Base-by-base conservation (phyloP, 92 coral and sea anemone genomes). In the Meandrina meandrites region DNA sequence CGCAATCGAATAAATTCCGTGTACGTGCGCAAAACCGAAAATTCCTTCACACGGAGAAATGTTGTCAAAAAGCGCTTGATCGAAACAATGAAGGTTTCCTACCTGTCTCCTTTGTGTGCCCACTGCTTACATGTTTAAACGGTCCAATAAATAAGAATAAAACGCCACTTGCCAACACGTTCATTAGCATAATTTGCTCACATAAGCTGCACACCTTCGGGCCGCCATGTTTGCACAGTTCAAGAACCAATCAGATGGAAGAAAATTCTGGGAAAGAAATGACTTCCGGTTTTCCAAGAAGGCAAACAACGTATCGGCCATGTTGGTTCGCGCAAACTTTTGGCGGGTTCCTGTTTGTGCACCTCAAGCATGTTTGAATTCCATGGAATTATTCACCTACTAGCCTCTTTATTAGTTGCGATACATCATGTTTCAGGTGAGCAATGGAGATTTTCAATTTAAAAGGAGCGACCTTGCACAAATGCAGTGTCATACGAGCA, bases 71-170 rank as follows among this genome's bases (percentile, higher is more conserved):
- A 5, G 8, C 57, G 27, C 58, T 24, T 4, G 18, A 14, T 24
- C 14, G 18, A 24, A 40, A 67, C 31, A 66, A 82, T 7, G 2
- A 47, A 9, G 60, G 62, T 40, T 45, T 4, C 78, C 5, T 19
- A 82, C 86, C 86, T 82, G 30, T 7, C n/a, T 53, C n/a, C 48
- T 69, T 67, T 69, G 66, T 68, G 62, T 69, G 78, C 27, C 30
- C 27, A 69, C 67, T 47, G 64, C 64, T 82, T 68, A 69, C 86
- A 82, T 30, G 24, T 57, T 70, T 14, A 69, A 82, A 68, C 47
- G 86, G 64, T 82, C 78, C 77, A 69, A 70, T 50, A 82, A 82
- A 19, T 82, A 69, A 82, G 77, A 47, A 82, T 72, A 82, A 82
- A 30, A 82, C 28, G n/a, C 27, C 45, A 51, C 78, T 31, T 68